Percentiles rank a stretch among this genome's conserved stretches.
Conservation (phyloP, 2,888 invertebrate genomes). For the Agrochola lota region DNA sequence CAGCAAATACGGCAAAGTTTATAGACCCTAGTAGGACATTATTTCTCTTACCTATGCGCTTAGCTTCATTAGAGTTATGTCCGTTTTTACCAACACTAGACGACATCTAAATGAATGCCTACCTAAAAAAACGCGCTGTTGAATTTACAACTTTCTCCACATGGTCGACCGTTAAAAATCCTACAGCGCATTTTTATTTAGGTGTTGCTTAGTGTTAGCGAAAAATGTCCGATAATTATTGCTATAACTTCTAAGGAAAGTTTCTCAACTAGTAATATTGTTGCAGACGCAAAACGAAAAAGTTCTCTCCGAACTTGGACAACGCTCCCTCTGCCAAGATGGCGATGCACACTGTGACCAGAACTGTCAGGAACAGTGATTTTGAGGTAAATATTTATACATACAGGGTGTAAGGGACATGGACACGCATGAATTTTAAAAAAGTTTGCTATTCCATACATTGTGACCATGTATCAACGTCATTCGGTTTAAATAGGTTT, state of each 20-base stretch:
- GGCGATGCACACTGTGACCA: conserved; percentile 79
- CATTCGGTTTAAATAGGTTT: too few species aligned
- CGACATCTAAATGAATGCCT: not conserved
- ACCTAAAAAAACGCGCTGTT: not conserved
- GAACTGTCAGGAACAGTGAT: conserved; percentile 84
- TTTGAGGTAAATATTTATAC: conserved; percentile 73
- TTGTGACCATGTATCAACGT: too few species aligned
- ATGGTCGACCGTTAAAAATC: not conserved
- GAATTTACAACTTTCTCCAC: not conserved
- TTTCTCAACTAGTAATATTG: conserved; percentile 36
- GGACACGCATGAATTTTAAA: too few species aligned
- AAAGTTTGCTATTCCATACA: too few species aligned
- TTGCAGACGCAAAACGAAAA: conserved; percentile 85
- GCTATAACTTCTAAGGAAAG: not conserved
- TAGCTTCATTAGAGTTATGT: not conserved
- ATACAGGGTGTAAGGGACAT: not conserved
- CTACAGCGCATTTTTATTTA: not conserved
- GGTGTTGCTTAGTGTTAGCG: not conserved
- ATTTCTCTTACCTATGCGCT: not conserved
- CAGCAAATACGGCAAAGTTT: not conserved
- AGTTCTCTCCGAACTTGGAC: conserved; percentile 74
- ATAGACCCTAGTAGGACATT: not conserved
- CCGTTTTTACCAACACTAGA: not conserved
- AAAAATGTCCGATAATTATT: not conserved
- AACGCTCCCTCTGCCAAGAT: conserved; percentile 66